A percentile compares a stretch with the other conserved stretches of the same genome.
Evolutionary conservation across 2,797 vertebrate species (phyloP).

Genomic region (Mormyrus proboscirostris): DNA sequence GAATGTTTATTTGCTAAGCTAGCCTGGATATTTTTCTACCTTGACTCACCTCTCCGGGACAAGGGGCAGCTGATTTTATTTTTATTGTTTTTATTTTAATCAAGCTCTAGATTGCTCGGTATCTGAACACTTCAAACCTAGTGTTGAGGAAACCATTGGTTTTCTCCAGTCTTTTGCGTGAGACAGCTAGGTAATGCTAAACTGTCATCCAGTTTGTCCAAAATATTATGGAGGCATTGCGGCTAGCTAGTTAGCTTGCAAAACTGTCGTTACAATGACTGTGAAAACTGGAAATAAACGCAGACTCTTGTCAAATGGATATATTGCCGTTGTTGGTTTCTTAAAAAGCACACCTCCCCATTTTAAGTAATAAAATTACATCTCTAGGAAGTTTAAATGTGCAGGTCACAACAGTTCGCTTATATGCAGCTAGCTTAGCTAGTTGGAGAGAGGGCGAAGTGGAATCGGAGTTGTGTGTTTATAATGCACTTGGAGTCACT

Average conservation of each 20-base stretch:
- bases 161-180: not conserved
- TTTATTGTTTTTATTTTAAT: not conserved
- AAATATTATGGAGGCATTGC: not conserved
- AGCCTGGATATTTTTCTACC: not conserved
- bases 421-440: not conserved
- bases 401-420: not conserved
- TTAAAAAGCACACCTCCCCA: not conserved
- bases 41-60: slow-evolving; percentile 2
- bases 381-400: not conserved
- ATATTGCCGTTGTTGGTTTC: not conserved
- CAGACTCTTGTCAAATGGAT: not conserved
- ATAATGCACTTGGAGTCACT: not conserved
- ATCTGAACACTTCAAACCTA: not conserved
- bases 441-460: not conserved
- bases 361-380: not conserved
- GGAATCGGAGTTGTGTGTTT: not conserved
- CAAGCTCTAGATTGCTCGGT: not conserved
- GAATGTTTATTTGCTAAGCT: slow-evolving; percentile 18
- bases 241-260: slow-evolving; percentile 6
- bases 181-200: not conserved
- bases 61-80: not conserved
- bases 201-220: not conserved
- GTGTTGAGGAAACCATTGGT: not conserved
- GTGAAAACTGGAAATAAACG: not conserved
- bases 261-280: not conserved